phyloP scores from a whole-genome alignment of 2,888 invertebrate genomes.

The Plebejus argus region DNA sequence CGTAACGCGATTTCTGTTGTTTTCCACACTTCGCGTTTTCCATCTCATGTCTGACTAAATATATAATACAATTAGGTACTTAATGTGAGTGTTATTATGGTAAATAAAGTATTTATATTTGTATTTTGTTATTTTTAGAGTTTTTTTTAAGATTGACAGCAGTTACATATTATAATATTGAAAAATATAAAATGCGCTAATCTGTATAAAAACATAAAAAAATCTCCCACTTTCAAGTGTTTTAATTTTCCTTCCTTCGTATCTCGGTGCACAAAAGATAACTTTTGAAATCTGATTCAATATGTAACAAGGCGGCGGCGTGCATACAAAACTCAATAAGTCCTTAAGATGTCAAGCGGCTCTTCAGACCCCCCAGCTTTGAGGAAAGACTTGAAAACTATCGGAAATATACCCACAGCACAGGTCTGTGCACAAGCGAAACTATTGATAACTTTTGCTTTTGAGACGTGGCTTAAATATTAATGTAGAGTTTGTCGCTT shows the following conservation, averaged over 20 bases:
- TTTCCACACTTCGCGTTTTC: background rate
- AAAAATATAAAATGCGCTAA: no score
- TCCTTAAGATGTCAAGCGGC: slow-evolving; percentile 24
- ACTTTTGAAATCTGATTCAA: slow-evolving; percentile 16
- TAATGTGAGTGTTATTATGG: background rate
- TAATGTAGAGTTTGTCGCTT: background rate
- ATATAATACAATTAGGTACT: background rate
- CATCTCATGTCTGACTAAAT: background rate
- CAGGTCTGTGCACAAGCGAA: background rate
- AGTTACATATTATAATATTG: no score
- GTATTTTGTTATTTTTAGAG: no score
- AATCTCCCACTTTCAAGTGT: background rate
- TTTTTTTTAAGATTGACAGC: no score
- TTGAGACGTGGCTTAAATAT: background rate
- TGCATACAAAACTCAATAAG: slow-evolving; percentile 21
- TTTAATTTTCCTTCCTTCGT: background rate
- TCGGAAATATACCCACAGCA: slow-evolving; percentile 1
- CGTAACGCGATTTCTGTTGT: background rate
- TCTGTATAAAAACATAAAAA: no score
- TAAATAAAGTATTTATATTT: no score
- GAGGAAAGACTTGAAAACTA: slow-evolving; percentile 17
- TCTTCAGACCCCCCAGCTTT: background rate
- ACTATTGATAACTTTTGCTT: slow-evolving; percentile 9
- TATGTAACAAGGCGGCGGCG: background rate
- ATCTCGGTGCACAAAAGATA: background rate